A percentile compares a stretch with the other conserved stretches of the same genome.
Evolutionary conservation across 2,113 vertebrate species (phyloP).

Genomic region (Caretta caretta): DNA sequence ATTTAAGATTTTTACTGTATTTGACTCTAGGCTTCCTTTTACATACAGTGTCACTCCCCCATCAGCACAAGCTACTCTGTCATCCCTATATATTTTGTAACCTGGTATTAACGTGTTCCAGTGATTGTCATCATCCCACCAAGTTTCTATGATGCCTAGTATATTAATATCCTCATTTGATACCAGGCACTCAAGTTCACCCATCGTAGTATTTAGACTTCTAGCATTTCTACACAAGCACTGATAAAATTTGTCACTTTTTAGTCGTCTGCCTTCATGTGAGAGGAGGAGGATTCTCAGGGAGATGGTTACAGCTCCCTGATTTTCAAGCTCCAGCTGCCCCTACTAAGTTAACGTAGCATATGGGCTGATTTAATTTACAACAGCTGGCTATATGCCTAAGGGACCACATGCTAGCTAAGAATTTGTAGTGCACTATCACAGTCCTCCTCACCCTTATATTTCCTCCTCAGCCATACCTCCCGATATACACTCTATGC

Average conservation of each 20-base stretch:
- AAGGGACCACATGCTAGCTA: neutral
- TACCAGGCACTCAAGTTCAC: neutral
- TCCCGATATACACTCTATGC: neutral
- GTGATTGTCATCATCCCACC: neutral
- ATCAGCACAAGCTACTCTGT: neutral
- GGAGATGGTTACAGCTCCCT: neutral
- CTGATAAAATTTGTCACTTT: neutral
- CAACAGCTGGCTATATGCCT: neutral
- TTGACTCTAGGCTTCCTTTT: neutral
- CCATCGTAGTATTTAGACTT: neutral
- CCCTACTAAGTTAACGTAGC: neutral
- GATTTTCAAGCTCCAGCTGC: neutral
- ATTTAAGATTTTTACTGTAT: neutral
- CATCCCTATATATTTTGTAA: neutral
- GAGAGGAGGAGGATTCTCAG: neutral
- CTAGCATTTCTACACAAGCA: neutral
- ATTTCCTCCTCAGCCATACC: neutral
- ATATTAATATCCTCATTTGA: neutral
- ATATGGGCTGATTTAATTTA: neutral
- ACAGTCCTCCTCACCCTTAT: neutral
- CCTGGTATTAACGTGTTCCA: neutral
- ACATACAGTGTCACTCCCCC: neutral
- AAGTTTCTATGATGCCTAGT: neutral
- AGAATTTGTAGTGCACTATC: neutral
- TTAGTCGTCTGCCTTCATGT: neutral